Evolutionary conservation across 2,888 invertebrate genomes (phyloP), one percentile per base, ranked within the genome.

Genomic region (Trypoxylon attenuatum): DNA sequence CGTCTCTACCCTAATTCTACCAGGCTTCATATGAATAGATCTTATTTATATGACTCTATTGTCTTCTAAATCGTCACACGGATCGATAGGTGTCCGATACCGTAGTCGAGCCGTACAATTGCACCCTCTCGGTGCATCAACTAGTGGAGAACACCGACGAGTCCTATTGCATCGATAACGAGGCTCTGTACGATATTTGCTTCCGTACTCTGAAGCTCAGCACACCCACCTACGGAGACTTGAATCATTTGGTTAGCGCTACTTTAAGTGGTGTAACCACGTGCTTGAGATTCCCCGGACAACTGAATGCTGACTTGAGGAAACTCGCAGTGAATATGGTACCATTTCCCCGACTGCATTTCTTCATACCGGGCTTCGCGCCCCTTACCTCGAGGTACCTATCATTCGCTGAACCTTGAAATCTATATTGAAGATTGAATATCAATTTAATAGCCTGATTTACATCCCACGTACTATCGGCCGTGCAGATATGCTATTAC

Each of bases 291-390:
- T 93, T 93, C 87, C 92, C 92, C 21, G 92, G 92, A 68, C 92
- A 92, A 82, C 84, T 92, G 65, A 93, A 92, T 78, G 92, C 92
- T 38, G 92, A 92, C 85, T 86, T 92, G 45, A 86, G 92, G 47
- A 89, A 92, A 79, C 84, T 90, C 47, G 90, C 90, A 6, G 90
- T 92, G 52, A 92, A 92, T 87, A 92, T 92, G 92, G 92, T 93
- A 23, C 92, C 92, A 10, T 92, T 92, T 33, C 85, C 85, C 1
- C 83, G 90, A 13, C 72, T 90, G 1, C 90, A 90, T 67, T 90
- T 90, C 81, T 90, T 90, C 72, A 89, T 89, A 82, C 89, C 90
- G 0, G 90, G 90, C 0, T 90, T 90, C 55, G 85, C 85, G 0
- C 85, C 86, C 0, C 50, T 86, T 5, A 85, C 85, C 1, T 85